These are phyloP conservation scores for Triplophysa yarkandensis DNA, from an alignment of 2,797 vertebrate species.

Conservation along the genomic window DNA sequence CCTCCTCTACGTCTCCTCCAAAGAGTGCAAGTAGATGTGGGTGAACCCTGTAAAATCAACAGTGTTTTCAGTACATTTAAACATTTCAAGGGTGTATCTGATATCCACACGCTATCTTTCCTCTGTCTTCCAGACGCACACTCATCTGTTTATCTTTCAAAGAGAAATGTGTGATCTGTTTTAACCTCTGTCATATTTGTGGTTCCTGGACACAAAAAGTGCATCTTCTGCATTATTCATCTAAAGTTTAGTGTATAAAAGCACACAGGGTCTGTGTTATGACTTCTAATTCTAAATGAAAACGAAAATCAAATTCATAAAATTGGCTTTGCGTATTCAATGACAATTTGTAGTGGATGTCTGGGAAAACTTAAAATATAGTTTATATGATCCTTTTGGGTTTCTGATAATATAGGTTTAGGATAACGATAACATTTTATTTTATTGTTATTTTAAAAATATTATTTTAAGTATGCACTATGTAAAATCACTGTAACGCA, in stretches of 20 bases:
- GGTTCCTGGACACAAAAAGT: not conserved
- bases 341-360: not conserved
- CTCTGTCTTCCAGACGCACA: slow-evolving; percentile 1
- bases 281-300: not conserved
- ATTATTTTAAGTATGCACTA: too few relatives aligned
- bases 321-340: not conserved
- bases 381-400: too few relatives aligned
- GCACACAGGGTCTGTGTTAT: not conserved
- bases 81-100: slow-evolving; percentile 31
- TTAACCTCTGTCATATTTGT: not conserved
- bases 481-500: not conserved
- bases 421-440: too few relatives aligned
- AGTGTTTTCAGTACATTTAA: slow-evolving; percentile 46
- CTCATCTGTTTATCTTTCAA: slow-evolving; percentile 21
- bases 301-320: not conserved
- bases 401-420: too few relatives aligned
- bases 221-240: not conserved
- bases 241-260: not conserved
- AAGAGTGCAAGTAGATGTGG: slow-evolving; percentile 67
- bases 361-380: not conserved
- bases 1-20: slow-evolving; percentile 80
- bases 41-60: slow-evolving; percentile 65
- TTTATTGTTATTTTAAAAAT: too few relatives aligned
- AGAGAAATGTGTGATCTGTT: not conserved
- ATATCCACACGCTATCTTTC: not conserved